These are phyloP conservation scores for Ditula angustiorana DNA, from an alignment of 2,888 invertebrate species.

Conservation along the genomic window DNA sequence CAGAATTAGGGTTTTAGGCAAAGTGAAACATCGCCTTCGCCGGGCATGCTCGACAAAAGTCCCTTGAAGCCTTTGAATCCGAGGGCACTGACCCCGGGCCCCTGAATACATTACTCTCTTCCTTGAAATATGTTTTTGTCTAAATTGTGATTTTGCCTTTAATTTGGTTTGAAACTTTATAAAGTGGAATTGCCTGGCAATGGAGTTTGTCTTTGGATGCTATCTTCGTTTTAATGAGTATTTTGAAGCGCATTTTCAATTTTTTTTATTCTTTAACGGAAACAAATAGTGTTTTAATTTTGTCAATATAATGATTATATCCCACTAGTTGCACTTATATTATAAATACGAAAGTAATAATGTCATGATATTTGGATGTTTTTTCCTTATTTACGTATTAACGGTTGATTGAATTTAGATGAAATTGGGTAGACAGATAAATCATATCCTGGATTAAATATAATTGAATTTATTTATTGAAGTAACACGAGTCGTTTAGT, in stretches of 20 bases:
- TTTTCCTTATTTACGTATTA: no score
- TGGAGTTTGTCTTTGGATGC: neutral
- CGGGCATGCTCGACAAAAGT: constrained; percentile 6
- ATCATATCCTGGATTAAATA: no score
- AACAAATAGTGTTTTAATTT: no score
- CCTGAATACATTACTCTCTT: constrained; percentile 1
- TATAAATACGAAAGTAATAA: no score
- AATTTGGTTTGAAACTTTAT: neutral
- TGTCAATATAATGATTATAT: no score
- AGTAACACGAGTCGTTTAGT: no score
- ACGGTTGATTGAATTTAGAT: no score
- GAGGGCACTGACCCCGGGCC: neutral
- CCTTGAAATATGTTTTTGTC: neutral
- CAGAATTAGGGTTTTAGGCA: neutral
- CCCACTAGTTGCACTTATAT: no score
- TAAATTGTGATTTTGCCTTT: neutral
- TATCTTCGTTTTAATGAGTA: neutral
- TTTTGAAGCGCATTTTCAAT: neutral
- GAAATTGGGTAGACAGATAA: no score
- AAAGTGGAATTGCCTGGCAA: neutral
- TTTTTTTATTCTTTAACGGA: no score
- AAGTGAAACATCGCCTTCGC: constrained; percentile 17
- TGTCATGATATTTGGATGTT: no score
- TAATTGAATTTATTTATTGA: no score
- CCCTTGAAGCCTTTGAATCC: neutral